phyloP scores from a whole-genome alignment of 2,113 vertebrate species.

The Etia nguti region DNA sequence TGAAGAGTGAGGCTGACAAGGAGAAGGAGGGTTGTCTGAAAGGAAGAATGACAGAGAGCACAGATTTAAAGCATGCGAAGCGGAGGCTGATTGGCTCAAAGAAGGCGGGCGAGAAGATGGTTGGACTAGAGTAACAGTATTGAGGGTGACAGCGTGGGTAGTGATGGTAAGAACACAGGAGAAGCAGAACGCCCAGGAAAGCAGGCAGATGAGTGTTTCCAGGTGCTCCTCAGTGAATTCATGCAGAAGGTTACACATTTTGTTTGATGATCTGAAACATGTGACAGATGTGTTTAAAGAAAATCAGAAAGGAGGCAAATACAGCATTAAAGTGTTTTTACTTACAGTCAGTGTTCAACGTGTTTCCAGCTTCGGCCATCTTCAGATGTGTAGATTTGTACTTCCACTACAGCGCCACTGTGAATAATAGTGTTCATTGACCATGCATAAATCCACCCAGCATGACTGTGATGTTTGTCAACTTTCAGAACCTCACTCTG shows the following conservation, averaged over 20 bases:
- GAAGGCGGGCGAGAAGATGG: neutral
- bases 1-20: neutral
- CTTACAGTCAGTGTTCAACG: neutral
- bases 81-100: neutral
- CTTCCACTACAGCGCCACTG: neutral
- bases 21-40: neutral
- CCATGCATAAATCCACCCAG: neutral
- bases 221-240: neutral
- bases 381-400: neutral
- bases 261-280: neutral
- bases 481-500: conserved; percentile 27
- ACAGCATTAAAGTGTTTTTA: neutral
- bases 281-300: neutral
- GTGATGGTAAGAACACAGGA: neutral
- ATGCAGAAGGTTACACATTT: neutral
- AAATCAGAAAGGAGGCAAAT: neutral
- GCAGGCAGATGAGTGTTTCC: neutral
- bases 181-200: neutral
- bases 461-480: neutral
- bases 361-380: neutral
- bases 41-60: neutral
- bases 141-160: neutral
- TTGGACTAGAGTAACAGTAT: neutral
- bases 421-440: neutral
- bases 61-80: neutral